Conservation (phyloP, 2,888 invertebrate genomes). For the Nebria brevicollis region DNA sequence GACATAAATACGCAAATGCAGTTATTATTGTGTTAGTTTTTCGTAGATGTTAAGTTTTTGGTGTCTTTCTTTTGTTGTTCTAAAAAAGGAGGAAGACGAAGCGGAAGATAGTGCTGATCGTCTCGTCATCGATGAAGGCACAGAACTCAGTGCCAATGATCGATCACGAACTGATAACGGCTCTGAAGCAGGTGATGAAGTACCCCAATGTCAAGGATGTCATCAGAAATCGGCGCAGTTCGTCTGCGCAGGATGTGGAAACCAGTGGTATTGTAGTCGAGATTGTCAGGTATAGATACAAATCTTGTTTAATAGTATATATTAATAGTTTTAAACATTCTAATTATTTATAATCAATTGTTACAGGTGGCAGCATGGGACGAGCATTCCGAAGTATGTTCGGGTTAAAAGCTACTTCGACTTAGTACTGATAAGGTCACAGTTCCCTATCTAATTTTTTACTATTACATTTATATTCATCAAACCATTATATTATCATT, state of each 20-base stretch:
- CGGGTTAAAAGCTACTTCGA: slow-evolving; percentile 66
- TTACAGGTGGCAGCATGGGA: slow-evolving; percentile 87
- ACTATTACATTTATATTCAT: background rate
- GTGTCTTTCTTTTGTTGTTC: slow-evolving; percentile 3
- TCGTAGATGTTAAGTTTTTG: background rate
- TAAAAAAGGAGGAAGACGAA: slow-evolving; percentile 63
- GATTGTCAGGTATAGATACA: slow-evolving; percentile 81
- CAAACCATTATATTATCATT: background rate
- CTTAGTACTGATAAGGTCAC: background rate
- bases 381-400: slow-evolving; percentile 86
- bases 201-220: slow-evolving; percentile 88
- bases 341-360: slow-evolving; percentile 48
- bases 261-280: slow-evolving; percentile 94
- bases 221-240: slow-evolving; percentile 83
- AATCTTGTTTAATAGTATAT: no score
- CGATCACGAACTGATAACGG: slow-evolving; percentile 58
- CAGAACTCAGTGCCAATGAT: slow-evolving; percentile 59
- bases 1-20: slow-evolving; percentile 19
- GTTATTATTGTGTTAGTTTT: slow-evolving; percentile 47
- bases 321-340: background rate
- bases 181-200: slow-evolving; percentile 64
- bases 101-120: slow-evolving; percentile 73
- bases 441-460: background rate
- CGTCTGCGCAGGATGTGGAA: slow-evolving; percentile 89
- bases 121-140: slow-evolving; percentile 70